A percentile compares a stretch with the other conserved stretches of the same genome.
These are phyloP conservation scores for Mastacembelus armatus DNA, from an alignment of 2,797 vertebrate genomes.

Conservation along the genomic window DNA sequence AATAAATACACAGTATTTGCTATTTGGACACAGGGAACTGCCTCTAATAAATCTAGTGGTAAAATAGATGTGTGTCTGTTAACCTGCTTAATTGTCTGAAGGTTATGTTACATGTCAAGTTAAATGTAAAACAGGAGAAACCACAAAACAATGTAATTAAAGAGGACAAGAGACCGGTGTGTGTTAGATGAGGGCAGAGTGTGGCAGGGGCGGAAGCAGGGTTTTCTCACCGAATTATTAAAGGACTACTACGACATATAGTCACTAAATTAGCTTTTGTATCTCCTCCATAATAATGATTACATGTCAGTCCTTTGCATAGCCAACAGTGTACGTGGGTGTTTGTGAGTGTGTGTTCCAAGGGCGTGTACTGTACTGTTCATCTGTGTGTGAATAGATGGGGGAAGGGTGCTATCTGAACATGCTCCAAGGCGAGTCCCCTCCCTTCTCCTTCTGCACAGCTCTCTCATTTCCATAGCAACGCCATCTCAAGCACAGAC, in stretches of 20 bases:
- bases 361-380: constrained; percentile 33
- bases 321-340: constrained; percentile 14
- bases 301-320: not conserved
- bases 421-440: constrained; percentile 62
- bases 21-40: constrained; percentile 23
- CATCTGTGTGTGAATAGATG: constrained; percentile 45
- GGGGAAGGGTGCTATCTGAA: constrained; percentile 73
- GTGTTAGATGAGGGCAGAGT: constrained; percentile 21
- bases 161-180: constrained; percentile 28
- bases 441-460: constrained; percentile 57
- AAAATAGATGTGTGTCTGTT: constrained; percentile 12
- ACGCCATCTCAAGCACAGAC: constrained; percentile 64
- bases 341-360: constrained; percentile 22
- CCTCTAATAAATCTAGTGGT: constrained; percentile 21
- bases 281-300: constrained; percentile 5
- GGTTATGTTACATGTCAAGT: constrained; percentile 24
- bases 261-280: constrained; percentile 15
- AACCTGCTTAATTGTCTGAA: constrained; percentile 28
- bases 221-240: constrained; percentile 56
- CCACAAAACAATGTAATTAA: constrained; percentile 25
- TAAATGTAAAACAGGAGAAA: constrained; percentile 17
- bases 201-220: constrained; percentile 26
- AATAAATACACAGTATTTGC: constrained; percentile 52
- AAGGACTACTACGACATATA: constrained; percentile 29
- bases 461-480: constrained; percentile 74